Evolutionary conservation across 1,140 invertebrate species (phyloP).

Genomic region (Brachionus paranguensis): DNA sequence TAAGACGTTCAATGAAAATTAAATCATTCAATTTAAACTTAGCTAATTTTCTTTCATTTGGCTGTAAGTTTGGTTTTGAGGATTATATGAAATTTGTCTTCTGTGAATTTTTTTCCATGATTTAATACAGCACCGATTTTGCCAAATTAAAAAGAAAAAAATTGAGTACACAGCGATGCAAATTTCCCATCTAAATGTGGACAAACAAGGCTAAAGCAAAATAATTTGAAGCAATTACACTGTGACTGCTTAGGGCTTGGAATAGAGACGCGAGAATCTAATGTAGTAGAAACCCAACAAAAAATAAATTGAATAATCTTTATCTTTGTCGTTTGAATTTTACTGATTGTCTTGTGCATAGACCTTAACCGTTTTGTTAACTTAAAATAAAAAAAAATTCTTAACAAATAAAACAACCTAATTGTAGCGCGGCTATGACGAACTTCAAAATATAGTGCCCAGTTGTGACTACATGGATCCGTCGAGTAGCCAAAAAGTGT

Average conservation of each 20-base stretch:
- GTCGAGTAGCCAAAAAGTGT: slow-evolving; percentile 39
- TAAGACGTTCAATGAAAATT: too few species aligned
- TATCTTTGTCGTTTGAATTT: neutral
- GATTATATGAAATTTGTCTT: too few species aligned
- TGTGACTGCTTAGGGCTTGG: neutral
- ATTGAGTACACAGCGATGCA: neutral
- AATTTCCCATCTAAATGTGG: neutral
- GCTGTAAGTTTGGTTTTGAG: too few species aligned
- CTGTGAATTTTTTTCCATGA: too few species aligned
- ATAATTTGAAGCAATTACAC: neutral
- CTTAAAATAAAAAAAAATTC: neutral
- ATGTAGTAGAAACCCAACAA: neutral
- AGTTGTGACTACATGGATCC: slow-evolving; percentile 38
- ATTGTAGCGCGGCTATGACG: slow-evolving; percentile 38
- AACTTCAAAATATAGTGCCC: slow-evolving; percentile 32
- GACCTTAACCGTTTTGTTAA: neutral
- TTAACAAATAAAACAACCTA: neutral
- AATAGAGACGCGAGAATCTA: neutral
- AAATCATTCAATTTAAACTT: too few species aligned
- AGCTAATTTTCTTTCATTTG: too few species aligned
- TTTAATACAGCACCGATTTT: too few species aligned
- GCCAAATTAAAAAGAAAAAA: too few species aligned
- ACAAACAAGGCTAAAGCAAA: neutral
- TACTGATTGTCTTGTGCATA: neutral
- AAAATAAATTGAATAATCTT: slow-evolving; percentile 29